Conservation (phyloP, 2,113 vertebrate species). For the Tylochromis polylepis region DNA sequence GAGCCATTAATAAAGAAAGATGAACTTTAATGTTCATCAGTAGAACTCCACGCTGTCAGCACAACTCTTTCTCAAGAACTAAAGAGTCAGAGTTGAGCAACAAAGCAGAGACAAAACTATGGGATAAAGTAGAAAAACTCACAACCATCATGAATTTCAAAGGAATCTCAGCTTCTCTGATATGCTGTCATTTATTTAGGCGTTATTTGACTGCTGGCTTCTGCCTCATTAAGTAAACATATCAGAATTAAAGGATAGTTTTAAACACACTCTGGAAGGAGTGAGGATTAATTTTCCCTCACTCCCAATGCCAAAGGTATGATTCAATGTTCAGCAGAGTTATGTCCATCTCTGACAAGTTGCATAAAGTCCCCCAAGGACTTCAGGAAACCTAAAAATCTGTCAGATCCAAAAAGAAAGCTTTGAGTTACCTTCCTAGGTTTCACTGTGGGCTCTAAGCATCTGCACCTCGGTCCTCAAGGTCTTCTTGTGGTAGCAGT, state of each 20-base stretch:
- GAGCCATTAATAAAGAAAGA: background rate
- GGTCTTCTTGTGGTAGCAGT: conserved; percentile 38
- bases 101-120: background rate
- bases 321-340: background rate
- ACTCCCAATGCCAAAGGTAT: background rate
- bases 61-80: background rate
- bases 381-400: background rate
- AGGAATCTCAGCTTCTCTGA: background rate
- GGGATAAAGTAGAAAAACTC: background rate
- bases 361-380: background rate
- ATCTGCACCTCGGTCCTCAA: conserved; percentile 38
- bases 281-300: background rate
- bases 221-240: background rate
- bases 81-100: background rate
- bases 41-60: background rate
- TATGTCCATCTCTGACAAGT: background rate
- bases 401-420: background rate
- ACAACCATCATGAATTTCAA: background rate
- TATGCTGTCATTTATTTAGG: background rate
- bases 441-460: conserved; percentile 5
- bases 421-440: background rate
- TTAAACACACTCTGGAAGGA: background rate
- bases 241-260: background rate
- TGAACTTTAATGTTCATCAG: background rate
- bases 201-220: background rate